phyloP scores from a whole-genome alignment of 2,113 vertebrate species.

The Setophaga petechia region DNA sequence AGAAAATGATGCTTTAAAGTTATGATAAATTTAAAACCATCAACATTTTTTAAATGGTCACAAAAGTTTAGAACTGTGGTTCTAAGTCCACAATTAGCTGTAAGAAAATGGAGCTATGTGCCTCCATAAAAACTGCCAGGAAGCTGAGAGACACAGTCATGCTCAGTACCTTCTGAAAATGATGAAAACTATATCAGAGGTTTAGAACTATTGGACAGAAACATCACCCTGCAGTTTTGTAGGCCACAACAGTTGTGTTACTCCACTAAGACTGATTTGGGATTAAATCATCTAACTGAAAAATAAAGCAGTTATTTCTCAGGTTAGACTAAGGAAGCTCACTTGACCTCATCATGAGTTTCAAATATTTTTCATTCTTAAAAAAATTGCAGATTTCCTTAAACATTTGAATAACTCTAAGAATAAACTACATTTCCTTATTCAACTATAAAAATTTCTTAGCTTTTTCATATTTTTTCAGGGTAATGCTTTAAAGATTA shows the following conservation, averaged over 20 bases:
- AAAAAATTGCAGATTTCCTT: not conserved
- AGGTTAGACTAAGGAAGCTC: not conserved
- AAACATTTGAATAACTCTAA: not conserved
- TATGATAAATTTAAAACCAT: not conserved
- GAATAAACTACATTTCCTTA: not conserved
- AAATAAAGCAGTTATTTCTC: not conserved
- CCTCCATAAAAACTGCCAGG: not conserved
- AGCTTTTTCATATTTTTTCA: not conserved
- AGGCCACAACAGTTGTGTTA: not conserved
- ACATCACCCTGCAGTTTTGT: not conserved
- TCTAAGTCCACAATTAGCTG: not conserved
- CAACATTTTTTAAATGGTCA: accelerated
- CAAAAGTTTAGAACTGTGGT: not conserved
- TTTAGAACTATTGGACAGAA: not conserved
- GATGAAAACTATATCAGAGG: not conserved
- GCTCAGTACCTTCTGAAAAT: not conserved
- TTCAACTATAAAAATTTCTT: not conserved
- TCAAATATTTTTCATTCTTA: not conserved
- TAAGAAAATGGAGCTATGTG: not conserved
- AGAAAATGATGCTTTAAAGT: not conserved
- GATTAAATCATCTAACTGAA: not conserved
- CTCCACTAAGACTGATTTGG: not conserved
- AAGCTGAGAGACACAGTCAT: not conserved
- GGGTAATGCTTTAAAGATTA: not conserved
- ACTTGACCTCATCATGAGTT: not conserved